phyloP scores from a whole-genome alignment of 2,113 vertebrate species.

The Dicentrarchus labrax region DNA sequence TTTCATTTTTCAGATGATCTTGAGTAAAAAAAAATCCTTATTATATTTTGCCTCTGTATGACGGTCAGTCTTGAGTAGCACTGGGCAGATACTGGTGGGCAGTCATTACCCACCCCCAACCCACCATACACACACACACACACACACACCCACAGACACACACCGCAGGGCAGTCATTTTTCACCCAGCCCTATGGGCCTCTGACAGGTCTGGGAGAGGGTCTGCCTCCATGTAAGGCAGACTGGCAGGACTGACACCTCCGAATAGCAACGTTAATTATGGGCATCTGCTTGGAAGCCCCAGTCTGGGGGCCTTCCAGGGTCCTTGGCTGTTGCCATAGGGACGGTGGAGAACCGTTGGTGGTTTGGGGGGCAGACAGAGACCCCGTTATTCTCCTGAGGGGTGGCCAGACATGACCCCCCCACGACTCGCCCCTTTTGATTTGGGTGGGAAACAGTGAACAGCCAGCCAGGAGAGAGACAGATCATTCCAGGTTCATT shows the following conservation, averaged over 20 bases:
- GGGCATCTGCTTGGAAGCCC: conserved; percentile 83
- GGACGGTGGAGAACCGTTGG: conserved; percentile 80
- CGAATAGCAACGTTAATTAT: conserved; percentile 84
- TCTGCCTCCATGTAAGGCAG: conserved; percentile 70
- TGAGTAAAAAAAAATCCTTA: background rate
- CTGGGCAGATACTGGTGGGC: conserved; percentile 55
- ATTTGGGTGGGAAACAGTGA: conserved; percentile 81
- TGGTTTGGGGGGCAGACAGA: conserved; percentile 80
- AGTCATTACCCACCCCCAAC: conserved; percentile 46
- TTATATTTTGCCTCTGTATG: conserved; percentile 23
- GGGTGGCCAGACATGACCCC: conserved; percentile 84
- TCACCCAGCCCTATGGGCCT: conserved; percentile 72
- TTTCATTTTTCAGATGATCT: background rate
- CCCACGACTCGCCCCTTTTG: conserved; percentile 77
- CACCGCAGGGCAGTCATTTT: conserved; percentile 76
- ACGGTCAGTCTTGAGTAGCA: conserved; percentile 32
- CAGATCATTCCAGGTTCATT: conserved; percentile 59
- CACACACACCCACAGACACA: conserved; percentile 42
- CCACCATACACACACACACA: conserved; percentile 45
- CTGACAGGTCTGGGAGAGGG: conserved; percentile 80
- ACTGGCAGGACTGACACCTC: conserved; percentile 79
- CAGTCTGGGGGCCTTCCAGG: conserved; percentile 80
- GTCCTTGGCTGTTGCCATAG: conserved; percentile 85
- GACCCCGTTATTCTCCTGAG: conserved; percentile 82
- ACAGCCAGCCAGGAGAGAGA: conserved; percentile 67